Percentiles rank a stretch among this genome's conserved stretches.
These are phyloP conservation scores for Rhabdophis nuchalis DNA, from an alignment of 2,797 vertebrate genomes.

Conservation along the genomic window DNA sequence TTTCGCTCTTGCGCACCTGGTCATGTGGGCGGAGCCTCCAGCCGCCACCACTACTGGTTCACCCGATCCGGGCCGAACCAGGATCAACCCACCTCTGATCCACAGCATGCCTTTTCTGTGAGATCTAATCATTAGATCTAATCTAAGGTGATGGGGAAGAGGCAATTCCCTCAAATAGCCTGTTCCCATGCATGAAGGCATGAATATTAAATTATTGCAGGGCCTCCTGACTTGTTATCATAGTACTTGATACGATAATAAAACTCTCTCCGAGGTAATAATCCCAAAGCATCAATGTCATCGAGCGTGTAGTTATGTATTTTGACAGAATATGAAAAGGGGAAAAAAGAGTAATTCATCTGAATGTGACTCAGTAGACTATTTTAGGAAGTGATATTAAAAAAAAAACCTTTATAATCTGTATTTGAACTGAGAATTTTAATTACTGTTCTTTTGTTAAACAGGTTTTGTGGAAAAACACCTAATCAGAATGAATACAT, in stretches of 20 bases:
- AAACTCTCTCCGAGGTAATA: conserved; percentile 12
- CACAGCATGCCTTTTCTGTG: not conserved
- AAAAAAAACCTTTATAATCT: conserved; percentile 13
- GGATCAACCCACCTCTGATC: not conserved
- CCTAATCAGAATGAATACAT: not conserved
- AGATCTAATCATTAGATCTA: not conserved
- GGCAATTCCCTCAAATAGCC: not conserved
- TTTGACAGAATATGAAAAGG: not conserved
- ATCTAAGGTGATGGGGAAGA: not conserved
- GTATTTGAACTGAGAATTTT: conserved; percentile 12
- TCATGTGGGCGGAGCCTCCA: too few species aligned
- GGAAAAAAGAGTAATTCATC: conserved; percentile 13
- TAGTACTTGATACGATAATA: not conserved
- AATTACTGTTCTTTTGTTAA: conserved; percentile 14
- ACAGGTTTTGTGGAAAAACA: not conserved
- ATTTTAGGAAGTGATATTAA: conserved; percentile 33
- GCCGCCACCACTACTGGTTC: too few species aligned
- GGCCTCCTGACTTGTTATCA: not conserved
- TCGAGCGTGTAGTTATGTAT: not conserved
- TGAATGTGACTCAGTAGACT: conserved; percentile 27
- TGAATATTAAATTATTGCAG: not conserved
- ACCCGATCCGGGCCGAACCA: too few species aligned
- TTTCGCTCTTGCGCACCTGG: too few species aligned
- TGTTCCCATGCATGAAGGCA: not conserved
- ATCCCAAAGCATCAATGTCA: conserved; percentile 1